A percentile compares a stretch with the other conserved stretches of the same genome.
These are phyloP conservation scores for Drosophila oshimai DNA, from an alignment of 1,140 invertebrate species.

Conservation along the genomic window DNA sequence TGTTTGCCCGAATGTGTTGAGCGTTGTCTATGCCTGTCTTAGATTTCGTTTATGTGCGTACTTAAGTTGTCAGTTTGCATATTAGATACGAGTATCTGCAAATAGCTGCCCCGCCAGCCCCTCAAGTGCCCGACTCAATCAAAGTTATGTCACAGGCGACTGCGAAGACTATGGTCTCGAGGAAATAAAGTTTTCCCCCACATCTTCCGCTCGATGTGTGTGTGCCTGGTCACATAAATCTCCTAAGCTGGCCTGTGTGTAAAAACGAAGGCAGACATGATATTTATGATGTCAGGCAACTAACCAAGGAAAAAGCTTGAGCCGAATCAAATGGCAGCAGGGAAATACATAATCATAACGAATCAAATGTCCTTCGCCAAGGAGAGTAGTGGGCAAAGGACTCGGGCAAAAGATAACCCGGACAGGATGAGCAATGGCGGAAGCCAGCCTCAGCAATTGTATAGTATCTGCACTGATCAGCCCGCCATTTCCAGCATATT, in stretches of 20 bases:
- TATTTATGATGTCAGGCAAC: conserved; percentile 65
- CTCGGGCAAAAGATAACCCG: conserved; percentile 3
- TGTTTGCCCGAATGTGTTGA: conserved; percentile 37
- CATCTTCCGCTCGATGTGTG: background rate
- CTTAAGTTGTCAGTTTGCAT: conserved; percentile 78
- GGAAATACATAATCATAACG: conserved; percentile 55
- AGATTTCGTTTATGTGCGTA: conserved; percentile 63
- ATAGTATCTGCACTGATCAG: conserved; percentile 27
- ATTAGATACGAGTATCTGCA: conserved; percentile 47
- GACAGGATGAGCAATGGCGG: conserved; percentile 24
- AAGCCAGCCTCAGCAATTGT: background rate
- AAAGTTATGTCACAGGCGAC: conserved; percentile 66
- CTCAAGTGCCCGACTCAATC: conserved; percentile 47
- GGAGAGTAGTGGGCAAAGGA: conserved; percentile 5
- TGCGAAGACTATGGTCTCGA: conserved; percentile 27
- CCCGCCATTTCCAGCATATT: conserved; percentile 23
- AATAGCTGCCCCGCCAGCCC: conserved; percentile 7
- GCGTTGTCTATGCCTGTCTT: conserved; percentile 52
- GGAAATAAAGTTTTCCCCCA: conserved; percentile 48
- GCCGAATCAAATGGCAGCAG: conserved; percentile 28
- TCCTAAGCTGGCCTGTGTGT: conserved; percentile 37
- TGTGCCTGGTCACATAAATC: conserved; percentile 53
- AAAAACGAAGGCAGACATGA: conserved; percentile 57
- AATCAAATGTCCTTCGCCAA: conserved; percentile 57
- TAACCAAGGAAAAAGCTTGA: conserved; percentile 16